A percentile compares a stretch with the other conserved stretches of the same genome.
Conservation (phyloP, 2,888 invertebrate genomes). For the Ceraclea dissimilis region DNA sequence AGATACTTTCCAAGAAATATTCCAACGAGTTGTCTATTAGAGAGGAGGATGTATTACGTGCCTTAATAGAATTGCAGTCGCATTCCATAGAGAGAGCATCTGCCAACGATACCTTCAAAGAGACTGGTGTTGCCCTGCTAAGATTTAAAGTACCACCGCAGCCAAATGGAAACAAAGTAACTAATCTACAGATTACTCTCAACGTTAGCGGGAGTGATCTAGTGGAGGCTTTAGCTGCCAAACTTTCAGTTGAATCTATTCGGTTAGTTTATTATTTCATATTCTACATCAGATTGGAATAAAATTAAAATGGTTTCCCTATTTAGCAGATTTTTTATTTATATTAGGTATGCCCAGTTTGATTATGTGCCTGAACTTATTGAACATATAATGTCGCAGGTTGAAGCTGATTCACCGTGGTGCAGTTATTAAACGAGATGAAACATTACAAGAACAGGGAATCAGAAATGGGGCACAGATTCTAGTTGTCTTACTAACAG, state of each 20-base stretch:
- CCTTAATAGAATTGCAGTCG: conserved; percentile 55
- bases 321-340: background rate
- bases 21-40: conserved; percentile 47
- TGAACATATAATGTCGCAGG: conserved; percentile 33
- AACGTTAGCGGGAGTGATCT: conserved; percentile 48
- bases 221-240: conserved; percentile 42
- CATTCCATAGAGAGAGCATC: conserved; percentile 66
- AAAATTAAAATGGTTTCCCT: background rate
- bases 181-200: conserved; percentile 51
- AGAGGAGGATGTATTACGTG: conserved; percentile 43
- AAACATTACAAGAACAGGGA: conserved; percentile 49
- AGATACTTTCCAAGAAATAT: conserved; percentile 59
- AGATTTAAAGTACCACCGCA: conserved; percentile 57
- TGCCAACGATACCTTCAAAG: conserved; percentile 58
- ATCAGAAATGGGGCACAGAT: conserved; percentile 62
- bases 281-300: too few species aligned
- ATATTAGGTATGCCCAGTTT: background rate
- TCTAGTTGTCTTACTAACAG: conserved; percentile 53
- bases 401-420: conserved; percentile 64
- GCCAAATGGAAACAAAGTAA: conserved; percentile 40
- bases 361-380: background rate
- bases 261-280: too few species aligned
- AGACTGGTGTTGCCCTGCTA: conserved; percentile 66
- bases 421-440: conserved; percentile 50
- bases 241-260: conserved; percentile 15